Evolutionary conservation across 2,888 invertebrate genomes (phyloP), one percentile per base, ranked within the genome.

Genomic region (Drosophila maculinotata): DNA sequence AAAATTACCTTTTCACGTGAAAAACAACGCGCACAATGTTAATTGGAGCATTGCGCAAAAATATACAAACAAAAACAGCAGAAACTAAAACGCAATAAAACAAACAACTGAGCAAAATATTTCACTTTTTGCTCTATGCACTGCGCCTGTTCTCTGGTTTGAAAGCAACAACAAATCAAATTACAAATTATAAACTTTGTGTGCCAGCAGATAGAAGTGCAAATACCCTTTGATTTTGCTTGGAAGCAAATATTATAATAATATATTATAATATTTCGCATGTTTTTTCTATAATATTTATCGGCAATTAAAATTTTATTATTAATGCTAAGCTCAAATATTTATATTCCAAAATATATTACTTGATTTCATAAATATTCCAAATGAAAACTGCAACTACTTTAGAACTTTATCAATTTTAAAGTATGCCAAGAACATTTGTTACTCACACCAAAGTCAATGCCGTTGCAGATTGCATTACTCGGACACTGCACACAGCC

Each of bases 1-100:
- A 54, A 74, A 63, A 49, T 69, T 56, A 48, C 44, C 53, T 60
- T 59, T 66, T 54, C 67, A 68, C 65, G 44, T 60, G 63, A 59
- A 58, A 69, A 63, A 56, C 54, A 53, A 35, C 38, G 67, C 67
- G 58, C 65, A 68, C 58, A 65, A 15, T 76, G 60, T 70, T 76
- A 85, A 85, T 79, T 85, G 58, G 70, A 76, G 49, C 80, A 79
- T 66, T 79, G 83, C 86, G 77, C 86, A 82, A 79, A 82, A 82
- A 68, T 70, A 67, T 68, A 59, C 35, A 62, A 48, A 45, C 60
- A 6, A 52, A 41, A 69, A 33, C 9, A 42, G 28, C 57, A 63
- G 39, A 60, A 38, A 56, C 57, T 42, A 53, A 76, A 66, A 62
- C 48, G 48, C 45, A 69, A 66, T 38, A 35, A 57, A 74, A 62